phyloP scores from a whole-genome alignment of 2,113 vertebrate genomes.

The Tachuris rubrigastra region DNA sequence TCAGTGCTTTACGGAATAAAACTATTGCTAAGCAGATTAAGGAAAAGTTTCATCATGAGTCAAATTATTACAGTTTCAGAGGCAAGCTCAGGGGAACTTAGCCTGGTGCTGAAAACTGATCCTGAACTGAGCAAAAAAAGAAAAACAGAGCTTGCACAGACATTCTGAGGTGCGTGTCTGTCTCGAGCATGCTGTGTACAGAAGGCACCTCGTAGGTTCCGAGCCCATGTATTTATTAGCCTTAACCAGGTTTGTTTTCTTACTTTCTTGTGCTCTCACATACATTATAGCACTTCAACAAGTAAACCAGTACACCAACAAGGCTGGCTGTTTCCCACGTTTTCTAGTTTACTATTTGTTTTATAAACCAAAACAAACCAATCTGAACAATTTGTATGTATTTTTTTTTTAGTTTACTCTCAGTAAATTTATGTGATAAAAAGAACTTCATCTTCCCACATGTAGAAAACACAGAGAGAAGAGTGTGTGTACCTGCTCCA shows the following conservation, averaged over 20 bases:
- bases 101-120: background rate
- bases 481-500: background rate
- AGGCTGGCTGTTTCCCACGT: background rate
- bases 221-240: background rate
- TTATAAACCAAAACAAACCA: background rate
- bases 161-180: background rate
- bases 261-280: background rate
- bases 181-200: background rate
- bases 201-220: accelerated
- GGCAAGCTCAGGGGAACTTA: background rate
- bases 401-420: background rate
- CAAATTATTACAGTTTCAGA: background rate
- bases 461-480: background rate
- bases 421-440: background rate
- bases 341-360: background rate
- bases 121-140: background rate
- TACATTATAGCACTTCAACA: background rate
- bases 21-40: background rate
- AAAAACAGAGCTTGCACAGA: background rate
- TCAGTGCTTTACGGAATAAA: background rate
- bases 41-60: background rate
- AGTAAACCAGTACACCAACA: background rate
- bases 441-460: background rate
- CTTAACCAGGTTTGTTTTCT: background rate
- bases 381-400: background rate